Conservation (phyloP, 2,797 vertebrate genomes). For the Thripadectes ignobilis region DNA sequence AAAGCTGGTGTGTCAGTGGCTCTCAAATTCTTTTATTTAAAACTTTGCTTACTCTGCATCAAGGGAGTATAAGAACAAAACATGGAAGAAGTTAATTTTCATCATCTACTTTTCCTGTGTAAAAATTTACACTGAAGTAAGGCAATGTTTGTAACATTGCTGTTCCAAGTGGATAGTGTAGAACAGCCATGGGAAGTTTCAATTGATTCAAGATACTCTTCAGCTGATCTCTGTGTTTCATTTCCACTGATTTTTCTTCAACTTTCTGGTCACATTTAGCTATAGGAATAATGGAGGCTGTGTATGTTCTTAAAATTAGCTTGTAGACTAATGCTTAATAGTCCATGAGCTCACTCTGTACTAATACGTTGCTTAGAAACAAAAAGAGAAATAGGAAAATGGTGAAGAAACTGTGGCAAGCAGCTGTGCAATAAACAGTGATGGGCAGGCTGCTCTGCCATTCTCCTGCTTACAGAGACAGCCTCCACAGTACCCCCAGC, state of each 20-base stretch:
- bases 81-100: not conserved
- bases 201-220: not conserved
- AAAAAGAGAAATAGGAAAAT: not conserved
- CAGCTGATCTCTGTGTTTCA: not conserved
- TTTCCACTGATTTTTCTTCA: not conserved
- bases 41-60: not conserved
- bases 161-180: not conserved
- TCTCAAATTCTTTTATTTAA: not conserved
- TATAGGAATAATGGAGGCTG: not conserved
- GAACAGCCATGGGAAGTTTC: not conserved
- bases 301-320: not conserved
- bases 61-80: not conserved
- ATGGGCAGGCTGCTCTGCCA: not conserved
- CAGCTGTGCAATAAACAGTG: fast-evolving
- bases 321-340: not conserved
- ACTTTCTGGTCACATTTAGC: not conserved
- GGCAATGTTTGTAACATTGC: not conserved
- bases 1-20: not conserved
- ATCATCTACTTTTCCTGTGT: not conserved
- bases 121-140: not conserved
- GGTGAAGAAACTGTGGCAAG: not conserved
- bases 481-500: not conserved
- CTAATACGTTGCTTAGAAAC: not conserved
- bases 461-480: not conserved
- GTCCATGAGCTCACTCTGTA: not conserved